Conservation (phyloP, 1,140 invertebrate genomes). For the Leptopilina boulardi region DNA sequence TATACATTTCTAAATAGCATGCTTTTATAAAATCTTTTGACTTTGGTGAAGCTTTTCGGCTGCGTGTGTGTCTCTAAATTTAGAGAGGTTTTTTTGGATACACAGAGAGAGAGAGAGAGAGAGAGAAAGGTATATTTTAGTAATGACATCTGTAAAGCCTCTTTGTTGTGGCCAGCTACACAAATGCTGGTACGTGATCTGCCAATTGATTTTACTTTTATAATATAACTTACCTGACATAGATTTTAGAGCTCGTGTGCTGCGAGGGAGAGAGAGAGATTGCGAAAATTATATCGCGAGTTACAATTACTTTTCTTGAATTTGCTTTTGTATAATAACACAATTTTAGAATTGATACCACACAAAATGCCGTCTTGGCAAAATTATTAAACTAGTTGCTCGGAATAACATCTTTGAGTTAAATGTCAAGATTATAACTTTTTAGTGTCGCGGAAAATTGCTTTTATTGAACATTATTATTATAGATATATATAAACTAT, state of each 20-base stretch:
- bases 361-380: background rate
- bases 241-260: background rate
- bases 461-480: background rate
- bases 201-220: constrained; percentile 48
- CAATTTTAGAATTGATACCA: background rate
- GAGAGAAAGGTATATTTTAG: constrained; percentile 53
- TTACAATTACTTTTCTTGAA: background rate
- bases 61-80: constrained; percentile 44
- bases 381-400: background rate
- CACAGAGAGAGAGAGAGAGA: too few relatives aligned
- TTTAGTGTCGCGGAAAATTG: background rate
- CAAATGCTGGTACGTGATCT: constrained; percentile 57
- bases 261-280: background rate
- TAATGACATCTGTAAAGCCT: constrained; percentile 55
- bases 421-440: background rate
- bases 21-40: constrained; percentile 6
- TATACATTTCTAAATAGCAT: constrained; percentile 25
- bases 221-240: constrained; percentile 36
- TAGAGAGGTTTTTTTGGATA: constrained; percentile 40
- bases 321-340: background rate
- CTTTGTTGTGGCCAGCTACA: constrained; percentile 57
- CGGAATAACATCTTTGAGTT: constrained; percentile 10
- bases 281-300: background rate
- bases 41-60: constrained; percentile 27
- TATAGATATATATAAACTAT: too few relatives aligned